Evolutionary conservation across 2,888 invertebrate genomes (phyloP).

Genomic region (Eulithis testata): DNA sequence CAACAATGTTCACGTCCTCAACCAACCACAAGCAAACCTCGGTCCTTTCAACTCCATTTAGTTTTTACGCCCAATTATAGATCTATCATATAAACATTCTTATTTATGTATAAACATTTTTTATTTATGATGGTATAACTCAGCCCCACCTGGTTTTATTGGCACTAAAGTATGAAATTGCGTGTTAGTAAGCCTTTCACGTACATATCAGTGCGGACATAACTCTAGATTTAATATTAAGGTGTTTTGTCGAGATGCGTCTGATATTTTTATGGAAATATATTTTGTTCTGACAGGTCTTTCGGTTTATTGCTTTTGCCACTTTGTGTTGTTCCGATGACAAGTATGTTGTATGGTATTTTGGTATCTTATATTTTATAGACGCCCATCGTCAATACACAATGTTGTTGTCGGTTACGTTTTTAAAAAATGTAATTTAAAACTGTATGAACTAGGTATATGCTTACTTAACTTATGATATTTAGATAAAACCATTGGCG

Average conservation of each 20-base stretch:
- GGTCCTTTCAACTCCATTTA: constrained; percentile 59
- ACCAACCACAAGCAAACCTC: constrained; percentile 62
- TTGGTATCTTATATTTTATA: constrained; percentile 19
- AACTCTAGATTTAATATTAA: constrained; percentile 76
- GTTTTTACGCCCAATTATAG: constrained; percentile 75
- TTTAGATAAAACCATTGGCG: no score
- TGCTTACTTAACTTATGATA: no score
- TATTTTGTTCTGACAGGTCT: constrained; percentile 62
- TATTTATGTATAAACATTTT: constrained; percentile 67
- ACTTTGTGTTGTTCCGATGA: constrained; percentile 60
- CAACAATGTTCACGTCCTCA: constrained; percentile 54
- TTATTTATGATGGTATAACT: constrained; percentile 62
- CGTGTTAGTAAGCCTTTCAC: constrained; percentile 78
- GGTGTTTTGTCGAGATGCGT: constrained; percentile 68
- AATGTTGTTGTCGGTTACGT: no score
- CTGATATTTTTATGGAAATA: constrained; percentile 76
- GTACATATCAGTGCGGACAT: constrained; percentile 70
- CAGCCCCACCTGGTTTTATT: constrained; percentile 70
- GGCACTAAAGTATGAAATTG: constrained; percentile 79
- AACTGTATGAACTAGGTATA: no score
- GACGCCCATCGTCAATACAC: neutral
- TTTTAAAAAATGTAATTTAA: no score
- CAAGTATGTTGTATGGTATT: constrained; percentile 45
- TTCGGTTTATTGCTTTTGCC: constrained; percentile 69
- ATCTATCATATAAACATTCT: constrained; percentile 74